Evolutionary conservation across 2,888 invertebrate genomes (phyloP), one percentile per base, ranked within the genome.

Genomic region (Hyalella azteca): DNA sequence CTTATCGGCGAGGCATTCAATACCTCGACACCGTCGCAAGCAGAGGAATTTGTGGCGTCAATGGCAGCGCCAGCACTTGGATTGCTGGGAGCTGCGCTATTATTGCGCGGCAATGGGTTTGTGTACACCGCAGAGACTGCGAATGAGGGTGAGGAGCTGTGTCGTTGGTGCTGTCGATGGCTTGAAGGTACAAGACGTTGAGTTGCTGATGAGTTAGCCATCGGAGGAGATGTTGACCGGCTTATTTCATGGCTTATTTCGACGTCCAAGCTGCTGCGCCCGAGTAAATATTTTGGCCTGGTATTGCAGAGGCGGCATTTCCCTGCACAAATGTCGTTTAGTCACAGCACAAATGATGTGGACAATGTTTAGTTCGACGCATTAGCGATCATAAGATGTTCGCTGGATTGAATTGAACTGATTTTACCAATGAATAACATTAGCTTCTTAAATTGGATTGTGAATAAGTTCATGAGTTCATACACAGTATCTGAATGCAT

Each of bases 271-370:
- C 81, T 79, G 59, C 79, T 79, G 60, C 80, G 81, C 0, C 79
- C 78, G 2, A 79, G 41, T 3, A 80, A 39, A 59, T 79, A 81
- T 36, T 81, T 81, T n/a, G 81, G 79, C 26, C 81, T 40, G 4
- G 81, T 81, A 75, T 81, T 79, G 41, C 81, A 81, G 41, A 79
- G 78, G 0, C 79, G 77, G 26, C 81, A 81, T 73, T 79, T 79
- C 19, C 79, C 79, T 81, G 79, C 26, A n/a, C n/a, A n/a, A n/a
- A n/a, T n/a, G n/a, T n/a, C n/a, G n/a, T n/a, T n/a, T n/a, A n/a
- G n/a, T n/a, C n/a, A n/a, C n/a, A n/a, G n/a, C n/a, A n/a, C n/a
- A n/a, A n/a, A n/a, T n/a, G n/a, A n/a, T n/a, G n/a, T n/a, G n/a
- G n/a, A n/a, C n/a, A n/a, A n/a, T n/a, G n/a, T n/a, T n/a, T n/a